phyloP scores from a whole-genome alignment of 2,888 invertebrate genomes.

The Noctua pronuba region DNA sequence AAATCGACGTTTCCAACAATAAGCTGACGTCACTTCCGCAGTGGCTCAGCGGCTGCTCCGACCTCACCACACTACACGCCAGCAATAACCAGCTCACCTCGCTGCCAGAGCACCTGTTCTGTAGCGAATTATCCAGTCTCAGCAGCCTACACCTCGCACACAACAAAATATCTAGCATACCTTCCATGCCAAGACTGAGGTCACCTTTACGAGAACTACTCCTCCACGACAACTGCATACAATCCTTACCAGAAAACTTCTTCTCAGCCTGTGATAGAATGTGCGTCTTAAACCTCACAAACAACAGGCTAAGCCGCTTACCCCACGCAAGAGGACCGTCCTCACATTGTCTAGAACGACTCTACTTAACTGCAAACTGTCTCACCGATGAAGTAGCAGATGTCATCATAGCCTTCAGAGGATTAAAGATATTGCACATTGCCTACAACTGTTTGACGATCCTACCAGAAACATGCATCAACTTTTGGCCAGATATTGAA shows the following conservation, averaged over 20 bases:
- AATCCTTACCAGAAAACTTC: slow-evolving; percentile 94
- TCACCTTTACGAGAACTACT: slow-evolving; percentile 93
- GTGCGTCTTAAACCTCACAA: slow-evolving; percentile 94
- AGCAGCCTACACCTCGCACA: slow-evolving; percentile 94
- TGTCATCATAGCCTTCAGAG: slow-evolving; percentile 91
- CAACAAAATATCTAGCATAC: slow-evolving; percentile 93
- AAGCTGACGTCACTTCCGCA: slow-evolving; percentile 93
- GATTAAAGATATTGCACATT: slow-evolving; percentile 93
- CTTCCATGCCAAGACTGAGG: slow-evolving; percentile 92
- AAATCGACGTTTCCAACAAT: slow-evolving; percentile 95
- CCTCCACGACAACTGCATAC: slow-evolving; percentile 94
- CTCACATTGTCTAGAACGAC: slow-evolving; percentile 91
- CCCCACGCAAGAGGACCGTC: slow-evolving; percentile 91
- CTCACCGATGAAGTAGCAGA: slow-evolving; percentile 93
- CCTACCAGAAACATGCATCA: slow-evolving; percentile 93
- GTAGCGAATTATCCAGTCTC: slow-evolving; percentile 93
- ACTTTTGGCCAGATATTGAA: slow-evolving; percentile 94
- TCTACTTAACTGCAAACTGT: slow-evolving; percentile 94
- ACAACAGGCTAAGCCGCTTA: slow-evolving; percentile 93
- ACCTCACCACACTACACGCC: slow-evolving; percentile 93
- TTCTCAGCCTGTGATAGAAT: slow-evolving; percentile 92
- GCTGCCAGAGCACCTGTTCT: slow-evolving; percentile 93
- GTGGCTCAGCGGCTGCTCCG: slow-evolving; percentile 94
- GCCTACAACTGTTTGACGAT: slow-evolving; percentile 94
- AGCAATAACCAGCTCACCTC: slow-evolving; percentile 93